Evolutionary conservation across 1,140 invertebrate genomes (phyloP).

Genomic region (Zaprionus kolodkinae): DNA sequence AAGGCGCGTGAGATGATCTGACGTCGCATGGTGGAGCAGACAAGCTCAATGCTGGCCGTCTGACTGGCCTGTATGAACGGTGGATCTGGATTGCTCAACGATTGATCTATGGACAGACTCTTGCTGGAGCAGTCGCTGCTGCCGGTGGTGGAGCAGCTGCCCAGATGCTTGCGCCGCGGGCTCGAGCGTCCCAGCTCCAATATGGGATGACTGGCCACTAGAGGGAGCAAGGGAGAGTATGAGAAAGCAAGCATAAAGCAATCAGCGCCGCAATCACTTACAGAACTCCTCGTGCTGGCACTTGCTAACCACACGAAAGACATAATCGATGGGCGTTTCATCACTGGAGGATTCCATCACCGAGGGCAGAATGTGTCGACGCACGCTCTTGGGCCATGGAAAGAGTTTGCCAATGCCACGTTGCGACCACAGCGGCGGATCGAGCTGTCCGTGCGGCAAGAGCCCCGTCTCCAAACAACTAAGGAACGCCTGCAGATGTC

Average conservation of each 20-base stretch:
- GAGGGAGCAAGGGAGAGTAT: background rate
- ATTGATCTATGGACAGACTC: constrained; percentile 81
- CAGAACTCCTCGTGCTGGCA: constrained; percentile 90
- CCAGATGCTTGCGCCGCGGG: constrained; percentile 75
- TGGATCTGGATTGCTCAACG: constrained; percentile 85
- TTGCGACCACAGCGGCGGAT: constrained; percentile 97
- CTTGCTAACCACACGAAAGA: constrained; percentile 94
- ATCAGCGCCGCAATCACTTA: constrained; percentile 83
- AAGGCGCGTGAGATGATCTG: constrained; percentile 98
- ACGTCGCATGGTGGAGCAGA: constrained; percentile 96
- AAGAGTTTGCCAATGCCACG: constrained; percentile 91
- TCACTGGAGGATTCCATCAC: constrained; percentile 87
- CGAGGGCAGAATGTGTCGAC: constrained; percentile 87
- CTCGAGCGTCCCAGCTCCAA: constrained; percentile 76
- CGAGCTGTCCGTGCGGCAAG: constrained; percentile 93
- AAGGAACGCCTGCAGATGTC: constrained; percentile 95
- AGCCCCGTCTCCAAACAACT: constrained; percentile 95
- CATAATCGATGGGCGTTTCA: constrained; percentile 91
- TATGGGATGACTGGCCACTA: constrained; percentile 78
- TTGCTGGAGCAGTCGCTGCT: constrained; percentile 84
- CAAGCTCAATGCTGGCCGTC: constrained; percentile 87
- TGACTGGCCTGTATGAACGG: constrained; percentile 79
- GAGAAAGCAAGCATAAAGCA: constrained; percentile 25
- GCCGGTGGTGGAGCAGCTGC: constrained; percentile 83
- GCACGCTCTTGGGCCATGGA: constrained; percentile 88